These are phyloP conservation scores for Clunio marinus DNA, from an alignment of 2,888 invertebrate species.

Conservation along the genomic window DNA sequence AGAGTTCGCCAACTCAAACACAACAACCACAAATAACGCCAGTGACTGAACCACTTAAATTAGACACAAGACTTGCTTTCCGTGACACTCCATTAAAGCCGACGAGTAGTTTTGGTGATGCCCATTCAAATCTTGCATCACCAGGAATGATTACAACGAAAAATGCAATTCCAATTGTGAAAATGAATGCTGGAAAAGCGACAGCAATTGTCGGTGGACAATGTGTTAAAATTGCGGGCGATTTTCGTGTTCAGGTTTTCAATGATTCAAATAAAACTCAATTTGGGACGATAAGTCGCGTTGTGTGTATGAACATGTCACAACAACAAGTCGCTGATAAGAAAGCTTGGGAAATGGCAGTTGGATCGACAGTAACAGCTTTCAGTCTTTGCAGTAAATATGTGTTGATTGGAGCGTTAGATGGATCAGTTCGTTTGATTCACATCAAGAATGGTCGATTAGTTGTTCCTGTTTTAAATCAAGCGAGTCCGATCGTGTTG, in stretches of 20 bases:
- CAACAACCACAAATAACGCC: not conserved
- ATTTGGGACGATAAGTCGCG: conserved; percentile 58
- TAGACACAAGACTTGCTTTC: conserved; percentile 21
- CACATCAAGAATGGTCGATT: conserved; percentile 47
- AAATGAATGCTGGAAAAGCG: conserved; percentile 41
- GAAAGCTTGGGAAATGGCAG: conserved; percentile 66
- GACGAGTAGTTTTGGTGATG: conserved; percentile 32
- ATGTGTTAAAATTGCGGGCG: conserved; percentile 49
- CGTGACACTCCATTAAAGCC: conserved; percentile 26
- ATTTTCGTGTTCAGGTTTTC: conserved; percentile 53
- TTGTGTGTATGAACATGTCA: conserved; percentile 54
- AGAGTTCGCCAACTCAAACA: not conserved
- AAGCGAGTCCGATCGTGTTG: conserved; percentile 47
- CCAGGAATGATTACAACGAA: conserved; percentile 37
- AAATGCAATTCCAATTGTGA: conserved; percentile 30
- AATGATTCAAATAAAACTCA: conserved; percentile 55
- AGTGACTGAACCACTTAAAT: conserved; percentile 24
- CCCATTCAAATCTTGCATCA: conserved; percentile 42
- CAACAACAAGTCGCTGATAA: conserved; percentile 52
- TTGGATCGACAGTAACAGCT: conserved; percentile 54
- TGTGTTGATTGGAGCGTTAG: conserved; percentile 49
- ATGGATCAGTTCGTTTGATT: conserved; percentile 48
- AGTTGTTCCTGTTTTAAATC: conserved; percentile 47
- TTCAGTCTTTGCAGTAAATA: conserved; percentile 49
- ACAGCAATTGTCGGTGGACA: conserved; percentile 42